phyloP scores from a whole-genome alignment of 2,888 invertebrate genomes.

The Xestia rhomboidea region DNA sequence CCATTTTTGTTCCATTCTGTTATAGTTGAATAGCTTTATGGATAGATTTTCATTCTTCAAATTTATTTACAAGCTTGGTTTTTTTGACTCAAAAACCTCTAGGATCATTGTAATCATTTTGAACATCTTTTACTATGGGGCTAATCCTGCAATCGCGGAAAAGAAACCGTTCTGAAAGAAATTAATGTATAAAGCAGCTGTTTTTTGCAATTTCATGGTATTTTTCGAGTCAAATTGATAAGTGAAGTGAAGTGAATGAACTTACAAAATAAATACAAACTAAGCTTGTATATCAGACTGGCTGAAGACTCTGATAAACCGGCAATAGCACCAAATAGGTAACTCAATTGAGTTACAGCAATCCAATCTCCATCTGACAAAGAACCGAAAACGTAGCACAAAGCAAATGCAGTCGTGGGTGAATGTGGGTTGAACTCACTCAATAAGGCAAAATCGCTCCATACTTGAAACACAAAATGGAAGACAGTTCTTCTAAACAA shows the following conservation, averaged over 20 bases:
- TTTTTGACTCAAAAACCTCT: background rate
- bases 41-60: background rate
- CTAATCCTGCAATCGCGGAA: too few relatives aligned
- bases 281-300: background rate
- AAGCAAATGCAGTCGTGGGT: conserved; percentile 47
- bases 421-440: conserved; percentile 42
- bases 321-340: conserved; percentile 1
- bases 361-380: background rate
- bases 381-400: conserved; percentile 30
- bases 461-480: conserved; percentile 40
- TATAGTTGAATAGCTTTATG: background rate
- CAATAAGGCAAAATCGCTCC: conserved; percentile 50
- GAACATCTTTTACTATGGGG: too few relatives aligned
- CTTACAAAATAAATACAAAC: background rate
- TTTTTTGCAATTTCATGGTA: too few relatives aligned
- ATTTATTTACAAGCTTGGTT: background rate
- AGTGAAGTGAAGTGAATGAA: too few relatives aligned
- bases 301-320: background rate
- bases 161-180: too few relatives aligned
- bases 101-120: too few relatives aligned
- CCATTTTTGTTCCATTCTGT: background rate
- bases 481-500: conserved; percentile 41
- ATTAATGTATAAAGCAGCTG: too few relatives aligned
- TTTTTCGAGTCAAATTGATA: too few relatives aligned
- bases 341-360: conserved; percentile 12